These are phyloP conservation scores for Carassius auratus DNA, from an alignment of 2,113 vertebrate genomes.

Conservation along the genomic window DNA sequence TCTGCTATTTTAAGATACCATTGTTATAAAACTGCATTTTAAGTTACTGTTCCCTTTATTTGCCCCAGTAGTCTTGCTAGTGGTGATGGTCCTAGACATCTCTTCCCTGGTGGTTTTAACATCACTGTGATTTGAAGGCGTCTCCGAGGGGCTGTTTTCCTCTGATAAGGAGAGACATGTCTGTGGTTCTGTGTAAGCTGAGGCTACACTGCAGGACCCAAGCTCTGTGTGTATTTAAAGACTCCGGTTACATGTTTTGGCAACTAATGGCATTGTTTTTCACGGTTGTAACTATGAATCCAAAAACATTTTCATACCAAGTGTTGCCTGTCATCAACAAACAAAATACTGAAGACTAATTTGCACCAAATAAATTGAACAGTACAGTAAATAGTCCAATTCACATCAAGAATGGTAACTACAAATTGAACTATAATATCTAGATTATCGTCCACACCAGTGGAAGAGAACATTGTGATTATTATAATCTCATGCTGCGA, in stretches of 20 bases:
- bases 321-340: neutral
- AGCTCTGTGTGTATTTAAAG: neutral
- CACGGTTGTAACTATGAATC: neutral
- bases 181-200: neutral
- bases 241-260: neutral
- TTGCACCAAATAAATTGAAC: neutral
- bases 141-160: slow-evolving; percentile 29
- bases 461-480: neutral
- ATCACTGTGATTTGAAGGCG: slow-evolving; percentile 26
- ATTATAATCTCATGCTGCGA: neutral
- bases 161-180: slow-evolving; percentile 41
- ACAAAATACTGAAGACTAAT: neutral
- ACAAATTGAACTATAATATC: neutral
- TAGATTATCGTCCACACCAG: neutral
- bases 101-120: slow-evolving; percentile 33
- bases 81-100: slow-evolving; percentile 11
- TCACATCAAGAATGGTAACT: neutral
- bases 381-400: neutral
- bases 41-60: slow-evolving; percentile 19
- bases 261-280: neutral
- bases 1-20: slow-evolving; percentile 20
- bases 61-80: neutral
- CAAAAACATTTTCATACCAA: neutral
- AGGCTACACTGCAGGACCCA: slow-evolving; percentile 13
- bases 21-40: neutral